These are phyloP conservation scores for Thelaira solivaga DNA, from an alignment of 2,888 invertebrate genomes.

Conservation along the genomic window DNA sequence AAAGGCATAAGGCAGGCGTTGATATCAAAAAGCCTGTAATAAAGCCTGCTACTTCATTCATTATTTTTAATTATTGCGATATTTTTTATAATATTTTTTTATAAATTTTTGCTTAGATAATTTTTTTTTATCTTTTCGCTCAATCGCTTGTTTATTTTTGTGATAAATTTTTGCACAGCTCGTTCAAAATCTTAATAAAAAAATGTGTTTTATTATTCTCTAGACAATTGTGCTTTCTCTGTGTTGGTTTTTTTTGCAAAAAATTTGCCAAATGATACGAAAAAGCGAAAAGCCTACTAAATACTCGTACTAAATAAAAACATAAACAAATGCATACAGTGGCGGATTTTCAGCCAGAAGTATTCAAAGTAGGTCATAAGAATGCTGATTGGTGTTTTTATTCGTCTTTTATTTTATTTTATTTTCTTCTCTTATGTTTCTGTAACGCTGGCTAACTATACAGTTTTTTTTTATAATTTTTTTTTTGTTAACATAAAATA, in stretches of 20 bases:
- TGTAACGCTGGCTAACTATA: background rate
- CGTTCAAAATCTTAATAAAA: background rate
- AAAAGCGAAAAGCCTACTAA: conserved; percentile 1
- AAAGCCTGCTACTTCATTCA: too few species aligned
- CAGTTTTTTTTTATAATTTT: background rate
- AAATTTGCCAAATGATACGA: background rate
- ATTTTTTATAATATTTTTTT: too few species aligned
- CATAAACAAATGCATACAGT: background rate
- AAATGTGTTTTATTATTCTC: background rate
- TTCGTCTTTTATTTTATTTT: too few species aligned
- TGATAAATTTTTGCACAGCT: background rate
- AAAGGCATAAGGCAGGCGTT: too few species aligned
- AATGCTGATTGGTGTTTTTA: conserved; percentile 47
- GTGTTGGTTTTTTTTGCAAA: conserved; percentile 1
- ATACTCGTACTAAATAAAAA: conserved; percentile 6
- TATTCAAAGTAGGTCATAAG: conserved; percentile 52
- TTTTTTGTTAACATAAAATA: conserved; percentile 26
- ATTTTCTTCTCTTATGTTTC: background rate
- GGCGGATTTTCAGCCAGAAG: conserved; percentile 40
- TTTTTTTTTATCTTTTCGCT: background rate
- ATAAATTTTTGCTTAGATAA: background rate
- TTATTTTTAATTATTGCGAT: conserved; percentile 3
- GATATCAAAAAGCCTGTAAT: too few species aligned
- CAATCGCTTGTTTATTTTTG: background rate
- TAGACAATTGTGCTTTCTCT: conserved; percentile 8